phyloP scores from a whole-genome alignment of 2,888 invertebrate genomes.

The Papilio elwesi region DNA sequence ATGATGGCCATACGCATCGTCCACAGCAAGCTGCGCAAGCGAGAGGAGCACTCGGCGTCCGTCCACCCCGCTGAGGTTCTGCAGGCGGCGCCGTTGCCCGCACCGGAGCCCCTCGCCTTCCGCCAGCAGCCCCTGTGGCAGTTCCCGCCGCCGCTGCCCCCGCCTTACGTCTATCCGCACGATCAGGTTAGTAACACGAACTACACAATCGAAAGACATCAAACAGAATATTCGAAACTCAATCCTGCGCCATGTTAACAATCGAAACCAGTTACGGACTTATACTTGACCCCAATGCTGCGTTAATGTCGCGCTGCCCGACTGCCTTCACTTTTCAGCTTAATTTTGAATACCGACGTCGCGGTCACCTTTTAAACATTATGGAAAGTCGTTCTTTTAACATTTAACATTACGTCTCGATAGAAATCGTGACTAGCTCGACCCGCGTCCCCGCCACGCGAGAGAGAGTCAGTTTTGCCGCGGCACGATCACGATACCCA shows the following conservation, averaged over 20 bases:
- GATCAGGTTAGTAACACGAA: constrained; percentile 88
- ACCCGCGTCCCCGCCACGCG: constrained; percentile 72
- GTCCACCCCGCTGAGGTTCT: constrained; percentile 88
- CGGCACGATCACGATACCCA: constrained; percentile 70
- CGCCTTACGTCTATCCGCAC: constrained; percentile 90
- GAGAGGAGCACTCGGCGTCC: constrained; percentile 90
- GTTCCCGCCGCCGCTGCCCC: constrained; percentile 91
- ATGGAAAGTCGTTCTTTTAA: constrained; percentile 62
- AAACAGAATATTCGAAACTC: constrained; percentile 43
- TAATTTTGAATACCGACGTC: constrained; percentile 47
- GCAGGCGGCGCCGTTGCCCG: constrained; percentile 79
- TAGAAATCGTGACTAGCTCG: constrained; percentile 78
- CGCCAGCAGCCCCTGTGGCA: constrained; percentile 91
- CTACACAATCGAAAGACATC: constrained; percentile 3
- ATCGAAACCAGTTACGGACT: constrained; percentile 46
- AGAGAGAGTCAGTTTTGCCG: constrained; percentile 69
- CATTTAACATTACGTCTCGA: constrained; percentile 60
- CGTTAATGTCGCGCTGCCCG: constrained; percentile 58
- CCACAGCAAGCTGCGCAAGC: constrained; percentile 94
- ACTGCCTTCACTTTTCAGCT: constrained; percentile 58
- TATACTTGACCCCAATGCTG: constrained; percentile 75
- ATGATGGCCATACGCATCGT: constrained; percentile 95
- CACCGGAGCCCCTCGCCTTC: constrained; percentile 85
- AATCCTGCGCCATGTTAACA: constrained; percentile 16
- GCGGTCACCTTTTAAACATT: constrained; percentile 50